Percentiles rank a stretch among this genome's conserved stretches.
phyloP scores from a whole-genome alignment of 2,888 invertebrate species.

The Spisula solida region DNA sequence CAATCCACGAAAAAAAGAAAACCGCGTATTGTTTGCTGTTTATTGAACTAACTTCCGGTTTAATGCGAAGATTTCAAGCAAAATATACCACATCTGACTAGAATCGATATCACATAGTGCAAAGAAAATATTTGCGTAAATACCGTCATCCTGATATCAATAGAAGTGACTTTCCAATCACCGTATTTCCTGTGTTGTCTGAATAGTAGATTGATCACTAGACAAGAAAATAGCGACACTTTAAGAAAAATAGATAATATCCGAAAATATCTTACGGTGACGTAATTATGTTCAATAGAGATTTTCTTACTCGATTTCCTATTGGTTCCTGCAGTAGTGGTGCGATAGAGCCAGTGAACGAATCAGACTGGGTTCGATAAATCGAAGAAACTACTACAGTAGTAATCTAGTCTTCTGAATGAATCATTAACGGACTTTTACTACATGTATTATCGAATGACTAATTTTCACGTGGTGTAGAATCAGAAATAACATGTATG shows the following conservation, averaged over 20 bases:
- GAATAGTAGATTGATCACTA: background rate
- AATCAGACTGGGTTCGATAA: background rate
- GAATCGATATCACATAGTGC: background rate
- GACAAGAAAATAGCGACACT: constrained; percentile 18
- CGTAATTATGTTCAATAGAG: background rate
- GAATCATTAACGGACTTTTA: background rate
- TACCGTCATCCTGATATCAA: background rate
- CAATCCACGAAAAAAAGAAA: background rate
- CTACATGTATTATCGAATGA: background rate
- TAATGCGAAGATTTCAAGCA: background rate
- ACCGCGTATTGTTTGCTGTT: background rate
- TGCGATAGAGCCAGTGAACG: background rate
- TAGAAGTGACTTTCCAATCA: background rate
- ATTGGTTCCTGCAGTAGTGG: background rate
- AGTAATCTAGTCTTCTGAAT: background rate
- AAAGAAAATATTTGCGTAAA: constrained; percentile 5
- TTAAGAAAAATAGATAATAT: constrained; percentile 4
- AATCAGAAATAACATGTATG: background rate
- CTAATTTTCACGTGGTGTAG: background rate
- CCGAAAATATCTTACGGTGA: constrained; percentile 4
- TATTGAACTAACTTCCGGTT: constrained; percentile 1
- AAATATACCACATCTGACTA: background rate
- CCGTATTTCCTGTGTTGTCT: background rate
- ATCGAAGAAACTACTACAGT: constrained; percentile 15
- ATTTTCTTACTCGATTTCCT: background rate